Conservation (phyloP, 2,888 invertebrate species). For the Hedya salicella region DNA sequence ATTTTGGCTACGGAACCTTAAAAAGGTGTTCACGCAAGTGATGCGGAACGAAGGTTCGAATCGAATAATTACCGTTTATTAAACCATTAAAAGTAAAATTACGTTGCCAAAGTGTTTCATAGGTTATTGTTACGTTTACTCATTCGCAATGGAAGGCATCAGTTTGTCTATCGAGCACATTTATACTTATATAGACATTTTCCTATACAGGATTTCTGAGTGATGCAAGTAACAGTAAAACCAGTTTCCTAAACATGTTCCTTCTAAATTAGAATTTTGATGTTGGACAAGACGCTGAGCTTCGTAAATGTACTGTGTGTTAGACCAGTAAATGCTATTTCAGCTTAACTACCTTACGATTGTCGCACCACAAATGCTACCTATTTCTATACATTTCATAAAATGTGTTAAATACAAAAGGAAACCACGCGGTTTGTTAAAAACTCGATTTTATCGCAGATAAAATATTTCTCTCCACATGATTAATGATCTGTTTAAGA, state of each 20-base stretch:
- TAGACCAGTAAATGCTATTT: background rate
- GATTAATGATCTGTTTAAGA: too few relatives aligned
- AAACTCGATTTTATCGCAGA: too few relatives aligned
- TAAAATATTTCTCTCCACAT: too few relatives aligned
- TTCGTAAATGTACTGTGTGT: background rate
- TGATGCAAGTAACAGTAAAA: conserved; percentile 43
- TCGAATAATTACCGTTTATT: too few relatives aligned
- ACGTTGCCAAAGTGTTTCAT: background rate
- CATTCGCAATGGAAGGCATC: background rate
- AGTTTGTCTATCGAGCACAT: background rate
- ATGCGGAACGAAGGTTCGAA: too few relatives aligned
- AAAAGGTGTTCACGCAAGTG: too few relatives aligned
- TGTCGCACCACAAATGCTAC: too few relatives aligned
- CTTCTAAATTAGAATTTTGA: conserved; percentile 33
- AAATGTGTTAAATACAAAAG: too few relatives aligned
- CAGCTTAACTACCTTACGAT: background rate
- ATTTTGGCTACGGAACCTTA: too few relatives aligned
- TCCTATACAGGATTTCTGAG: conserved; percentile 27
- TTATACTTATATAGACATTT: background rate
- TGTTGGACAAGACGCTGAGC: background rate
- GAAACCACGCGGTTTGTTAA: too few relatives aligned
- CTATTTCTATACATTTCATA: too few relatives aligned
- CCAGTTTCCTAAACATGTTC: conserved; percentile 38
- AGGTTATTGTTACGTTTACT: background rate
- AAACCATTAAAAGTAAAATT: too few relatives aligned